A percentile compares a stretch with the other conserved stretches of the same genome.
Evolutionary conservation across 2,113 vertebrate genomes (phyloP).

Genomic region (Melanerpes formicivorus): DNA sequence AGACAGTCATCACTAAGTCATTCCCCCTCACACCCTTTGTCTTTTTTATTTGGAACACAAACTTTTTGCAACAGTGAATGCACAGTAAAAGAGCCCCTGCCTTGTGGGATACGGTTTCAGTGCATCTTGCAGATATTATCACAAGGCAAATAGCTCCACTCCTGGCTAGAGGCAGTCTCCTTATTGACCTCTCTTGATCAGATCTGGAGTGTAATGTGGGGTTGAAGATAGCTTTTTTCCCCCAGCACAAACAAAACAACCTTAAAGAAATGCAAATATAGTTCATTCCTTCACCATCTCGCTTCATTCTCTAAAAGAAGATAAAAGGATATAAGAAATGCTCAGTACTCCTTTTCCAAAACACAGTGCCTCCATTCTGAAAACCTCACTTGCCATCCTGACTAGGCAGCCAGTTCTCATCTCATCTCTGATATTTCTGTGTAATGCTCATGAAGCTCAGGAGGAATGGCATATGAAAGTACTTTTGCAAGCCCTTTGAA

Average conservation of each 20-base stretch:
- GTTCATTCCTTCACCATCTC: slow-evolving; percentile 28
- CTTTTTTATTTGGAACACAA: not conserved
- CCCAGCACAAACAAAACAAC: not conserved
- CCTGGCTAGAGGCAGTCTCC: slow-evolving; percentile 16
- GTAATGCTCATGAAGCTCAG: not conserved
- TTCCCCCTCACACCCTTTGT: slow-evolving; percentile 29
- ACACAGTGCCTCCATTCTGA: not conserved
- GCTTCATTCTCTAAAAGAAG: not conserved
- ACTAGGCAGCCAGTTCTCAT: not conserved
- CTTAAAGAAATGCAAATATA: slow-evolving; percentile 53
- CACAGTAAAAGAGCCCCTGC: not conserved
- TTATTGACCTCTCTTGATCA: slow-evolving; percentile 51
- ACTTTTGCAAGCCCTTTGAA: slow-evolving; percentile 21
- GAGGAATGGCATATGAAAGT: slow-evolving; percentile 3
- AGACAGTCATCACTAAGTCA: not conserved
- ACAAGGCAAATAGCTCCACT: slow-evolving; percentile 42
- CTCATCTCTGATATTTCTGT: not conserved
- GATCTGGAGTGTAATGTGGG: not conserved
- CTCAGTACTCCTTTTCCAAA: not conserved
- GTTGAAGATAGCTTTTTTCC: not conserved
- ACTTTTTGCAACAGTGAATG: not conserved
- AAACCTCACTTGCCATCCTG: not conserved
- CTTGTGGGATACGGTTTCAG: slow-evolving; percentile 40
- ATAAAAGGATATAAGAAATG: slow-evolving; percentile 13
- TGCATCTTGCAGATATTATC: slow-evolving; percentile 33